Evolutionary conservation across 2,888 invertebrate genomes (phyloP).

Genomic region (Scaptomyza caliginosa): DNA sequence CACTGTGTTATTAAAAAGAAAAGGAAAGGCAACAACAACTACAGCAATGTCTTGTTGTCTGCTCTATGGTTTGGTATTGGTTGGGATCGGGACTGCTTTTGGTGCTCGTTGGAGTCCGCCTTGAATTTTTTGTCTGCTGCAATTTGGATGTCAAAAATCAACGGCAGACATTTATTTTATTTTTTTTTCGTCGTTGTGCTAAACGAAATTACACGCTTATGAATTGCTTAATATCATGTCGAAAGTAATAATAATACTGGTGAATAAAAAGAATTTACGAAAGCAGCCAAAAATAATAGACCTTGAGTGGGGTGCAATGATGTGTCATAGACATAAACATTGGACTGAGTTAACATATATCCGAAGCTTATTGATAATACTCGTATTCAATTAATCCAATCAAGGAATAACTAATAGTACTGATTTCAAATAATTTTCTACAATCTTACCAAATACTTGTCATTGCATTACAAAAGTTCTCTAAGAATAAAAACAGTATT

Average conservation of each 20-base stretch:
- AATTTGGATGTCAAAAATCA: conserved; percentile 82
- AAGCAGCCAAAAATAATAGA: conserved; percentile 1
- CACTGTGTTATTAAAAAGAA: conserved; percentile 63
- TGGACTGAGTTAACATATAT: neutral
- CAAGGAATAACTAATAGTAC: no score
- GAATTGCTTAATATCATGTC: conserved; percentile 67
- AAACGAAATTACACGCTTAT: conserved; percentile 71
- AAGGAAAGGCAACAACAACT: neutral
- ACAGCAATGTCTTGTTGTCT: conserved; percentile 9
- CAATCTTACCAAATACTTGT: no score
- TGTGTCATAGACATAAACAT: conserved; percentile 2
- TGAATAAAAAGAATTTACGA: conserved; percentile 3
- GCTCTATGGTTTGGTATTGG: neutral
- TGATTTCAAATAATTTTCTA: no score
- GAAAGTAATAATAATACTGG: conserved; percentile 28
- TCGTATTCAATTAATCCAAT: no score
- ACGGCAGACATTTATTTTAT: conserved; percentile 68
- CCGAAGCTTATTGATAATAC: no score
- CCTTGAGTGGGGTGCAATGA: neutral
- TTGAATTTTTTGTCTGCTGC: conserved; percentile 65
- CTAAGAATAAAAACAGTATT: no score
- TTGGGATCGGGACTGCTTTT: neutral
- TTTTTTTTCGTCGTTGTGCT: conserved; percentile 41
- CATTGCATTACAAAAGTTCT: no score
- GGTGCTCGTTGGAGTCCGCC: conserved; percentile 36